Percentiles rank a stretch among this genome's conserved stretches.
phyloP scores from a whole-genome alignment of 2,888 invertebrate species.

The Trissonchulus sp. region DNA sequence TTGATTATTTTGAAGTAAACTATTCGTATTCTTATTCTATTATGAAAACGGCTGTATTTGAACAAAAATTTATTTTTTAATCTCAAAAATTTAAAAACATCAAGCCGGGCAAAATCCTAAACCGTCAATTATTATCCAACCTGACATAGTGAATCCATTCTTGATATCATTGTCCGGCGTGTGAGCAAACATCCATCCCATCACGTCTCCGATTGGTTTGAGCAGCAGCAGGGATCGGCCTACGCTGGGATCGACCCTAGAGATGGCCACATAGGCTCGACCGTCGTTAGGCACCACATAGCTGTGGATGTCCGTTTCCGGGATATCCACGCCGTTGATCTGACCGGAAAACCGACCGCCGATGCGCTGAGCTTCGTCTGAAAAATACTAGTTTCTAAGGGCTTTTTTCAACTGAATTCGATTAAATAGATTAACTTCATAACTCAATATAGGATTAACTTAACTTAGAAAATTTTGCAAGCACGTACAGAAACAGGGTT shows the following conservation, averaged over 20 bases:
- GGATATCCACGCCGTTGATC: constrained; percentile 69
- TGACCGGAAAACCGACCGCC: constrained; percentile 78
- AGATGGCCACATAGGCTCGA: constrained; percentile 77
- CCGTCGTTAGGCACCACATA: constrained; percentile 83
- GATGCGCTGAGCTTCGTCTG: constrained; percentile 75
- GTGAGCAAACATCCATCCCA: constrained; percentile 90
- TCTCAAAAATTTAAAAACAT: too few species aligned
- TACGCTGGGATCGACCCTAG: constrained; percentile 67
- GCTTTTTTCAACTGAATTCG: too few species aligned
- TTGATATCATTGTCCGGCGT: constrained; percentile 64
- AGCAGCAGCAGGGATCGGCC: constrained; percentile 76
- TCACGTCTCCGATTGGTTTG: constrained; percentile 71
- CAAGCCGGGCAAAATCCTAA: too few species aligned
- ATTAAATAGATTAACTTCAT: too few species aligned
- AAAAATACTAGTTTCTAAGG: constrained; percentile 14
- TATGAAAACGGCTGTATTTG: too few species aligned
- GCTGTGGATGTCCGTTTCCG: constrained; percentile 75
- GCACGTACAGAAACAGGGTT: too few species aligned
- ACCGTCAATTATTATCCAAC: too few species aligned
- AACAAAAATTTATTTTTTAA: too few species aligned
- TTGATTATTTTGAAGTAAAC: too few species aligned
- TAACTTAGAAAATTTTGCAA: too few species aligned
- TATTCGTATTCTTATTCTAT: too few species aligned
- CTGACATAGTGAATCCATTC: constrained; percentile 75
- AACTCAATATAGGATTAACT: too few species aligned